Percentiles rank a stretch among this genome's conserved stretches.
Evolutionary conservation across 2,113 vertebrate genomes (phyloP).

Genomic region (Oreochromis spilurus): DNA sequence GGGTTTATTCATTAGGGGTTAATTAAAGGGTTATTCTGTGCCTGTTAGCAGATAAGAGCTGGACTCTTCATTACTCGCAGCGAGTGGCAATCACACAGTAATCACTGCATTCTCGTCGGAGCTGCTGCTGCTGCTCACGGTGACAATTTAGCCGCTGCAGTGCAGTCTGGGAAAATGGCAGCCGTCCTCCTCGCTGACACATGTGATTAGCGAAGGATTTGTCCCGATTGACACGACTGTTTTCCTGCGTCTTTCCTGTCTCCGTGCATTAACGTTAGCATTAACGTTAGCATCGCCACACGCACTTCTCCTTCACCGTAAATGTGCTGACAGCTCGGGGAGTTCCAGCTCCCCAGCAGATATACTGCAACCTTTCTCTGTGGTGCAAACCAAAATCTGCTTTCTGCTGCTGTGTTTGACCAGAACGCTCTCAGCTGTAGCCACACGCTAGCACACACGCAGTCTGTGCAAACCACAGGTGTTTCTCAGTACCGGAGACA

Average conservation of each 20-base stretch:
- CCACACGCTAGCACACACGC: rapidly evolving
- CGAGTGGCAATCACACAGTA: conserved; percentile 6
- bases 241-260: not conserved
- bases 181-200: conserved; percentile 6
- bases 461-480: not conserved
- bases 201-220: conserved; percentile 11
- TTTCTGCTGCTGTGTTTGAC: not conserved
- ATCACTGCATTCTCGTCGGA: not conserved
- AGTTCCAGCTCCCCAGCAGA: not conserved
- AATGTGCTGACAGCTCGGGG: conserved; percentile 13
- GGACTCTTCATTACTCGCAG: conserved; percentile 5
- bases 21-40: not conserved
- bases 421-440: not conserved
- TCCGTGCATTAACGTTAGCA: conserved; percentile 4
- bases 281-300: not conserved
- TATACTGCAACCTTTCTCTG: conserved; percentile 5
- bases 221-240: not conserved
- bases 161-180: conserved; percentile 5
- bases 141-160: not conserved
- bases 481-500: rapidly evolving
- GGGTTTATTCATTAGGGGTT: not conserved
- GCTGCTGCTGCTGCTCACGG: not conserved
- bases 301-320: not conserved
- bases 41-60: not conserved
- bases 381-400: not conserved